These are phyloP conservation scores for Pygocentrus nattereri DNA, from an alignment of 2,797 vertebrate genomes.

Conservation along the genomic window DNA sequence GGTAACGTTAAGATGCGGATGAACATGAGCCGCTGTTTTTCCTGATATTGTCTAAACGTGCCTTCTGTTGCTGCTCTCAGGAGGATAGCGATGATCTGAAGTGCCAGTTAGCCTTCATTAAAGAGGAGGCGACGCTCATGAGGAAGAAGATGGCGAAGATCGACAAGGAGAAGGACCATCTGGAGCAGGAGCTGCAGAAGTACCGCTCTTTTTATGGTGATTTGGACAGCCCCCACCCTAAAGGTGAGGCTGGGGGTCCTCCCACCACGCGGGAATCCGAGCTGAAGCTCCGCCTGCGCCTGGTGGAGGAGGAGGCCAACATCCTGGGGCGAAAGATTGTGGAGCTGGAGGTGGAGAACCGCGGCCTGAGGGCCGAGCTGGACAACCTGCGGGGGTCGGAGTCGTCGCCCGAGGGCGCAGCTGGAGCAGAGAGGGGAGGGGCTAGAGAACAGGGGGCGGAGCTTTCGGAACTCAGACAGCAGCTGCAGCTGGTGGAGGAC, in stretches of 20 bases:
- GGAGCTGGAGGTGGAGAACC: constrained; percentile 95
- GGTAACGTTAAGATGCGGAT: no score
- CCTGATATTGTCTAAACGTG: not conserved
- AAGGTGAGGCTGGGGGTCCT: constrained; percentile 94
- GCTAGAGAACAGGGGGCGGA: constrained; percentile 89
- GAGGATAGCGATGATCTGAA: constrained; percentile 96
- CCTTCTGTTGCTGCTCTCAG: constrained; percentile 52
- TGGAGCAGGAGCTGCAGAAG: constrained; percentile 95
- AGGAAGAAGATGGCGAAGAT: constrained; percentile 97
- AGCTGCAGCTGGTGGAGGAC: constrained; percentile 95
- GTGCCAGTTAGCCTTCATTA: constrained; percentile 95
- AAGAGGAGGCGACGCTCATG: constrained; percentile 95
- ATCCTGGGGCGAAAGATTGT: constrained; percentile 96
- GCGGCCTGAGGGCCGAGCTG: constrained; percentile 92
- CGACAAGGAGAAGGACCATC: constrained; percentile 94
- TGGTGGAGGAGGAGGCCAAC: constrained; percentile 97
- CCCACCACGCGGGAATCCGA: constrained; percentile 95
- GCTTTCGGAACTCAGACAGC: constrained; percentile 92
- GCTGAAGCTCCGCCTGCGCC: constrained; percentile 91
- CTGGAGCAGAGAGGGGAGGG: constrained; percentile 75
- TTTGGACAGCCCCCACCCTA: constrained; percentile 93
- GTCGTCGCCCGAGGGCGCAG: constrained; percentile 73
- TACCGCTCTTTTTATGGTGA: constrained; percentile 96
- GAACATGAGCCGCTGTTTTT: not conserved
- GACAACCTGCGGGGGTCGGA: constrained; percentile 91